These are phyloP conservation scores for Helostoma temminkii DNA, from an alignment of 2,797 vertebrate genomes.

Conservation along the genomic window DNA sequence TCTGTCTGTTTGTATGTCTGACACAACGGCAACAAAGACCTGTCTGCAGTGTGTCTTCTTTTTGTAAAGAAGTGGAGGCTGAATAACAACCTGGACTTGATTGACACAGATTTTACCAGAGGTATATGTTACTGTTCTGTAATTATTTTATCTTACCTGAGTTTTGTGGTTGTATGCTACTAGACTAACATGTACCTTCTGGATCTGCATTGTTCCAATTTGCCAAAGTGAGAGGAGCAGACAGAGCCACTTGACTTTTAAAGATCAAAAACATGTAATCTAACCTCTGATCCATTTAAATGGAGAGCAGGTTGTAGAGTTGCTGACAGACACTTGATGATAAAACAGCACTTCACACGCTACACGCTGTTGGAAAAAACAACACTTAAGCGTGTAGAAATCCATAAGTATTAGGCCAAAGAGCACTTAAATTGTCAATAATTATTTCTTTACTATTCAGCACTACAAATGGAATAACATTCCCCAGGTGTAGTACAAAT, in stretches of 20 bases:
- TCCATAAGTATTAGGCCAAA: slow-evolving; percentile 6
- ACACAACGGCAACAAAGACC: slow-evolving; percentile 24
- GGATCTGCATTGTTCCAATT: slow-evolving; percentile 6
- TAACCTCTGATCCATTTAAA: slow-evolving; percentile 36
- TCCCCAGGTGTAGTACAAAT: no score
- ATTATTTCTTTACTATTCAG: slow-evolving; percentile 40
- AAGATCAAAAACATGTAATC: slow-evolving; percentile 39
- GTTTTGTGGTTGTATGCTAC: background rate
- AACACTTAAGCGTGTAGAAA: slow-evolving; percentile 32
- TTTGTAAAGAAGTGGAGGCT: slow-evolving; percentile 26
- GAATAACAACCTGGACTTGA: slow-evolving; percentile 22
- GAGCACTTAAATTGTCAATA: slow-evolving; percentile 35
- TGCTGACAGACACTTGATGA: slow-evolving; percentile 34
- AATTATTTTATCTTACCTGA: background rate
- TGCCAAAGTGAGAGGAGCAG: slow-evolving; percentile 12
- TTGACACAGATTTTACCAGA: slow-evolving; percentile 9
- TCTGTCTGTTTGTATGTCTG: slow-evolving; percentile 63
- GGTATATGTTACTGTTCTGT: slow-evolving; percentile 14
- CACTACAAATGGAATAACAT: no score
- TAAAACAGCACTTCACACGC: slow-evolving; percentile 50
- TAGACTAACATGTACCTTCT: background rate
- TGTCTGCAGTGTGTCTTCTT: slow-evolving; percentile 33
- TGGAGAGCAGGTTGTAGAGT: slow-evolving; percentile 41
- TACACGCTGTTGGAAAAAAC: slow-evolving; percentile 32
- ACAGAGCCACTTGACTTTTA: slow-evolving; percentile 44